phyloP scores from a whole-genome alignment of 2,113 vertebrate genomes.

The Proterorhinus semilunaris region DNA sequence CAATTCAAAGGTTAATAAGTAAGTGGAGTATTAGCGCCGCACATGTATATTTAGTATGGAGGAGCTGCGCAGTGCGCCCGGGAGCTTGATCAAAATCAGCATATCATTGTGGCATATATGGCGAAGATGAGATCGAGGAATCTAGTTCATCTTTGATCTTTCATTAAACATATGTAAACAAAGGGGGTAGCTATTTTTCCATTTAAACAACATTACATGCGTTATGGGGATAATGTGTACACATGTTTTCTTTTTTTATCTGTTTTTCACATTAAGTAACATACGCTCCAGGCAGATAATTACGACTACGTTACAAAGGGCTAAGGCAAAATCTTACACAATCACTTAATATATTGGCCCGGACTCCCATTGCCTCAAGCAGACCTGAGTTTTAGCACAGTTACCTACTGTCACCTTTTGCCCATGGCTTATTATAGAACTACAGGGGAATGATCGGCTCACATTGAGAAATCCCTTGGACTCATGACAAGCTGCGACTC shows the following conservation, averaged over 20 bases:
- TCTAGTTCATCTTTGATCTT: not conserved
- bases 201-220: not conserved
- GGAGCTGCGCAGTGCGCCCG: not conserved
- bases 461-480: not conserved
- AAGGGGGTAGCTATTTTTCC: not conserved
- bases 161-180: slow-evolving; percentile 7
- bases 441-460: not conserved
- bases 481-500: no score
- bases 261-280: not conserved
- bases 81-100: slow-evolving; percentile 8
- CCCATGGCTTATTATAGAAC: not conserved
- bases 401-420: not conserved
- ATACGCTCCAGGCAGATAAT: not conserved
- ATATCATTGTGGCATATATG: not conserved
- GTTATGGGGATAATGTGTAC: not conserved
- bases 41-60: not conserved
- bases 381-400: not conserved
- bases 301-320: not conserved
- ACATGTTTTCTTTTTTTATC: not conserved
- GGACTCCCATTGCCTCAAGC: not conserved
- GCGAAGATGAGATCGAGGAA: not conserved
- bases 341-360: not conserved
- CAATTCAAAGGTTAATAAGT: slow-evolving; percentile 11
- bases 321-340: not conserved
- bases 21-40: slow-evolving; percentile 1